phyloP scores from a whole-genome alignment of 1,140 invertebrate species.

The Rhizoglyphus robini region DNA sequence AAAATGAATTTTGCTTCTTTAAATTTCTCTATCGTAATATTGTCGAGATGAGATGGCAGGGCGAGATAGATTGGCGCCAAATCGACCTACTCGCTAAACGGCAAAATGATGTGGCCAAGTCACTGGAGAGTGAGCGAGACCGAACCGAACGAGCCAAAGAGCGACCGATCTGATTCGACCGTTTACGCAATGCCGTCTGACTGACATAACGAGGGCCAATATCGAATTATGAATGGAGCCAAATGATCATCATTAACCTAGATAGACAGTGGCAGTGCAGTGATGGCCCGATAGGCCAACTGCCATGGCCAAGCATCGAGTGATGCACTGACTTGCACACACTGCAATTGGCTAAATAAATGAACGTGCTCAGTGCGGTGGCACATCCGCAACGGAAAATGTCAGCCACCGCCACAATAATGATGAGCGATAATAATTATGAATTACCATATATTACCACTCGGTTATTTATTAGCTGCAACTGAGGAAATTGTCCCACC shows the following conservation, averaged over 20 bases:
- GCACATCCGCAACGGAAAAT: slow-evolving; percentile 12
- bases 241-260: slow-evolving; percentile 14
- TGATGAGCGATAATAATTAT: slow-evolving; percentile 15
- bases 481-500: not conserved
- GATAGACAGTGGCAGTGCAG: no score
- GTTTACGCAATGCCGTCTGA: not conserved
- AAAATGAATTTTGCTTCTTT: slow-evolving; percentile 1
- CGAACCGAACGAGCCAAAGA: not conserved
- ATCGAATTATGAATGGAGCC: not conserved
- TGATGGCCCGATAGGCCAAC: no score
- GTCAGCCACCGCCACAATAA: not conserved
- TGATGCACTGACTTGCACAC: no score
- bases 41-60: not conserved
- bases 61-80: not conserved
- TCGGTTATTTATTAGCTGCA: not conserved
- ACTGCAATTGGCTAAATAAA: not conserved
- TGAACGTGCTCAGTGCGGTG: not conserved
- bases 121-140: no score
- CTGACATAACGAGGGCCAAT: not conserved
- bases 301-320: no score
- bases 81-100: not conserved
- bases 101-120: not conserved
- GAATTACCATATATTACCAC: not conserved
- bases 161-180: not conserved
- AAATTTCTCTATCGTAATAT: not conserved